A percentile compares a stretch with the other conserved stretches of the same genome.
Evolutionary conservation across 2,797 vertebrate species (phyloP).

Genomic region (Sebastiscus albofasciatus): DNA sequence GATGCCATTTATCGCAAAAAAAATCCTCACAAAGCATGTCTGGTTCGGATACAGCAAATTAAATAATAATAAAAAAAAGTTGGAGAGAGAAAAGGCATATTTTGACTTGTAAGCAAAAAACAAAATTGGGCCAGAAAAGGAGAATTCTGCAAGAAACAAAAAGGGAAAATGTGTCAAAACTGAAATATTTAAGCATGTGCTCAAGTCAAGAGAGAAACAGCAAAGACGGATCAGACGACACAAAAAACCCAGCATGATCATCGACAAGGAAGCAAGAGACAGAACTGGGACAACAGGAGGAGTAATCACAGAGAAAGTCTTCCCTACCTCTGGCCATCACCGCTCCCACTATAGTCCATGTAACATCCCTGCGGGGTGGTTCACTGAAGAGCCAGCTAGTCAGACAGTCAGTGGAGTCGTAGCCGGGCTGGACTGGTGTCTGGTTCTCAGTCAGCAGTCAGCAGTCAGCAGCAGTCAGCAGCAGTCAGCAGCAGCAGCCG

Average conservation of each 20-base stretch:
- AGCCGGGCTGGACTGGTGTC: conserved; percentile 16
- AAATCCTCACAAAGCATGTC: background rate
- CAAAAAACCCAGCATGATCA: background rate
- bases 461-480: background rate
- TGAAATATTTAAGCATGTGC: background rate
- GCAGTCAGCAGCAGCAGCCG: conserved; percentile 35
- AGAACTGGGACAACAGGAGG: conserved; percentile 2
- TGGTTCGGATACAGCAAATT: background rate
- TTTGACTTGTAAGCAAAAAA: background rate
- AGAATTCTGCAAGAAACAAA: background rate
- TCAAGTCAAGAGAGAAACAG: background rate
- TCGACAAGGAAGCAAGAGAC: conserved; percentile 2
- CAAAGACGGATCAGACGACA: background rate
- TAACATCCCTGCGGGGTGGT: conserved; percentile 26
- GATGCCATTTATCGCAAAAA: background rate
- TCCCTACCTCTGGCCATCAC: conserved; percentile 63
- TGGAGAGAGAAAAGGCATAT: background rate
- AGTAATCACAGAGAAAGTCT: conserved; percentile 31
- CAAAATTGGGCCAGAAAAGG: background rate
- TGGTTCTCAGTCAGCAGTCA: conserved; percentile 22
- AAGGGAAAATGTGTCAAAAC: background rate
- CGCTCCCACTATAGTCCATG: conserved; percentile 20
- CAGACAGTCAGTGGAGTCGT: background rate
- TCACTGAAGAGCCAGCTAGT: background rate
- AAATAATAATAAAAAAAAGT: conserved; percentile 28